Conservation (phyloP, 2,888 invertebrate genomes). For the Atrina japonica region DNA sequence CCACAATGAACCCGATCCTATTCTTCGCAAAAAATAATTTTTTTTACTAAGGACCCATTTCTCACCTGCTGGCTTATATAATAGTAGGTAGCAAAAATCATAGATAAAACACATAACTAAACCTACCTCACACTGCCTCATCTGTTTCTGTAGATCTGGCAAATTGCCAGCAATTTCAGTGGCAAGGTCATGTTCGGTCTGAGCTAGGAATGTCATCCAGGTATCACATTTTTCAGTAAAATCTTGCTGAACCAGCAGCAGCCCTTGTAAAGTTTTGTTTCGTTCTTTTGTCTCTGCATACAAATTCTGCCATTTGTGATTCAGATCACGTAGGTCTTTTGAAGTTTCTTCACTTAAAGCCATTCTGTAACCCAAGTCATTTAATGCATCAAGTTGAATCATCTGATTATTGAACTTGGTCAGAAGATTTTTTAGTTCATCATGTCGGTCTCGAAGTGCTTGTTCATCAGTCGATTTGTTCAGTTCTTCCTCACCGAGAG, state of each 20-base stretch:
- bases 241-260: conserved; percentile 74
- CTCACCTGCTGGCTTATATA: no score
- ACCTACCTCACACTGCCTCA: conserved; percentile 76
- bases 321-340: conserved; percentile 69
- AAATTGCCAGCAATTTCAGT: conserved; percentile 73
- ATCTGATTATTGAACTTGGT: conserved; percentile 69
- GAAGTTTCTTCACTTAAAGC: conserved; percentile 70
- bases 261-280: conserved; percentile 68
- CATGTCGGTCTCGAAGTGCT: conserved; percentile 59
- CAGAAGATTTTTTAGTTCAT: conserved; percentile 67
- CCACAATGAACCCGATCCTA: no score
- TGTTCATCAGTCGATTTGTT: conserved; percentile 67
- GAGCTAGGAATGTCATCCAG: conserved; percentile 77
- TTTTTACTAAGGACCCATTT: no score
- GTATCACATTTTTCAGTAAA: conserved; percentile 77
- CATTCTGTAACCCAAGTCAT: conserved; percentile 75
- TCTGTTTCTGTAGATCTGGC: conserved; percentile 72
- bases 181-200: conserved; percentile 75
- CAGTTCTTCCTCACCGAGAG: conserved; percentile 67
- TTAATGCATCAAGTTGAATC: conserved; percentile 70
- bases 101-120: no score
- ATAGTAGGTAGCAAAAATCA: no score
- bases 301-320: conserved; percentile 73
- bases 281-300: conserved; percentile 65
- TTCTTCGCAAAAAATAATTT: no score